A percentile compares a stretch with the other conserved stretches of the same genome.
These are phyloP conservation scores for Crocodylus rhombifer DNA, from an alignment of 2,797 vertebrate genomes.

Conservation along the genomic window DNA sequence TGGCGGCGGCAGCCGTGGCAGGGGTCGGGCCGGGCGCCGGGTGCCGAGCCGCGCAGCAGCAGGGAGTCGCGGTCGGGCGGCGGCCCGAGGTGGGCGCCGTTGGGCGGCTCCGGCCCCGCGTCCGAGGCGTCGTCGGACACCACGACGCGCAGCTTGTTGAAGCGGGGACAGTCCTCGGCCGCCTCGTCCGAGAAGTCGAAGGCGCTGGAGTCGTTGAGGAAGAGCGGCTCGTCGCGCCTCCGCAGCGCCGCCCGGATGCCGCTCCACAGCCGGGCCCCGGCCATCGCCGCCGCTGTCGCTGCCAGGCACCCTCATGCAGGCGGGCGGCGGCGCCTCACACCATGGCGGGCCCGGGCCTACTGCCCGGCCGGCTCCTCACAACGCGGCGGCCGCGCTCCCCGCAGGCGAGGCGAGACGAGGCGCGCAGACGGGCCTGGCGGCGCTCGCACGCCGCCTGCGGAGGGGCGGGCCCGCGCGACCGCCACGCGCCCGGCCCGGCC, in stretches of 20 bases:
- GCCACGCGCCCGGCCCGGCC: neutral
- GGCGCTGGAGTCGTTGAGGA: slow-evolving; percentile 90
- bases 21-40: slow-evolving; percentile 79
- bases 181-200: slow-evolving; percentile 88
- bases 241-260: slow-evolving; percentile 78
- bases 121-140: slow-evolving; percentile 88
- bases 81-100: slow-evolving; percentile 72
- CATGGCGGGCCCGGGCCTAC: no score
- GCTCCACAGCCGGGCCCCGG: slow-evolving; percentile 75
- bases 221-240: slow-evolving; percentile 79
- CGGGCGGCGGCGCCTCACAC: neutral
- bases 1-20: slow-evolving; percentile 87
- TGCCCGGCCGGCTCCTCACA: no score
- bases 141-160: slow-evolving; percentile 92
- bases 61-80: slow-evolving; percentile 87
- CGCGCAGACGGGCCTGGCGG: neutral
- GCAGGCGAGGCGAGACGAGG: no score
- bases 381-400: no score
- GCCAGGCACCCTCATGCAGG: neutral
- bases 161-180: slow-evolving; percentile 86
- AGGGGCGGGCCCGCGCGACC: neutral
- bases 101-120: slow-evolving; percentile 78
- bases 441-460: neutral
- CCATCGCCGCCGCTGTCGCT: slow-evolving; percentile 68
- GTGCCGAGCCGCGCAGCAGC: slow-evolving; percentile 79